These are phyloP conservation scores for Malurus elegans DNA, from an alignment of 2,113 vertebrate genomes.

Conservation along the genomic window DNA sequence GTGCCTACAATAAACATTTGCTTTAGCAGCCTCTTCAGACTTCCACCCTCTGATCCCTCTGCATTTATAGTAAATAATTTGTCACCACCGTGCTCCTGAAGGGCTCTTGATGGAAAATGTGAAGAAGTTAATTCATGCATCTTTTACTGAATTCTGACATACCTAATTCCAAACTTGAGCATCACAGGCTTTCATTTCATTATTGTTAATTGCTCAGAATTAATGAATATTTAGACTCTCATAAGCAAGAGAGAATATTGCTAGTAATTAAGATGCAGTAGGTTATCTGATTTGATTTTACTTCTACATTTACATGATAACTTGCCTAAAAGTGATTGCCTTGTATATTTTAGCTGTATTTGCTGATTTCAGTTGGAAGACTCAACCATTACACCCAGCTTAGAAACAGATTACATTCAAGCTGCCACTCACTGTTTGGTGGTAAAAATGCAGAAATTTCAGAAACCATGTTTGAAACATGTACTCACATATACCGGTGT, in stretches of 20 bases:
- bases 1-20: not conserved
- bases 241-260: not conserved
- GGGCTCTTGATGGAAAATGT: not conserved
- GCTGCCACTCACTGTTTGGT: not conserved
- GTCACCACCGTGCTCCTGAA: not conserved
- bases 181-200: not conserved
- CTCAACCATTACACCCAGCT: not conserved
- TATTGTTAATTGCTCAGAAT: slow-evolving; percentile 46
- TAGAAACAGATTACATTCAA: not conserved
- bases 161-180: not conserved
- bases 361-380: not conserved
- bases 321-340: not conserved
- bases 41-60: not conserved
- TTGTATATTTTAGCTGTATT: not conserved
- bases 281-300: slow-evolving; percentile 33
- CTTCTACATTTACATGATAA: slow-evolving; percentile 9
- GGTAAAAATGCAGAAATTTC: not conserved
- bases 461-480: not conserved
- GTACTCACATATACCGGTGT: not conserved
- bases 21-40: not conserved
- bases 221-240: slow-evolving; percentile 47
- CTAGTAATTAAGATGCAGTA: slow-evolving; percentile 37
- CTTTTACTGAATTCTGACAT: not conserved
- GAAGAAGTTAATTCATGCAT: not conserved
- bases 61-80: not conserved